These are phyloP conservation scores for Creontiades dilutus DNA, from an alignment of 2,888 invertebrate species.

Conservation along the genomic window DNA sequence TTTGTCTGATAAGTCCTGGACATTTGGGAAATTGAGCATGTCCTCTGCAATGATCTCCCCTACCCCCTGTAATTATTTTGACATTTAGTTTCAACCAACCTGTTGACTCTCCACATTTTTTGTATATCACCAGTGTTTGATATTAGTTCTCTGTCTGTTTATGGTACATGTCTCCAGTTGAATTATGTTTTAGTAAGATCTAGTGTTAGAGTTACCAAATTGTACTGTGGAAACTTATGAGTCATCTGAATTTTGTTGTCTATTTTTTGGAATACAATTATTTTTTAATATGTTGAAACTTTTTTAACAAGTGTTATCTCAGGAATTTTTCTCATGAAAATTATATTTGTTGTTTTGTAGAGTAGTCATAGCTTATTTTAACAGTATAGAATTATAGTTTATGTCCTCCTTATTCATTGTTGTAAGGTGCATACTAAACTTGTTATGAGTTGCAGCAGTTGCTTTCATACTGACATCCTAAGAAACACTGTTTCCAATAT, in stretches of 20 bases:
- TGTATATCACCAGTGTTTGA: neutral
- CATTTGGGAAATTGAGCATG: too few relatives aligned
- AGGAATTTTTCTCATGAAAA: conserved; percentile 50
- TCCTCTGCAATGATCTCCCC: neutral
- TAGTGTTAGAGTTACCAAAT: conserved; percentile 44
- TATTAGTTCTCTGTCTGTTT: neutral
- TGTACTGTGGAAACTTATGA: conserved; percentile 1
- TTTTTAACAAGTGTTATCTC: conserved; percentile 50
- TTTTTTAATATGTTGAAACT: conserved; percentile 43
- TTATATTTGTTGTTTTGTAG: conserved; percentile 38
- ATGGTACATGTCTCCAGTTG: neutral
- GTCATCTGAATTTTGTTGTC: conserved; percentile 41
- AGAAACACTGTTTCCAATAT: neutral
- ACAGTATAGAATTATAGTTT: neutral
- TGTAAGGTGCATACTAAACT: conserved; percentile 41
- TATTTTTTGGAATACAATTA: neutral
- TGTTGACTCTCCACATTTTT: neutral
- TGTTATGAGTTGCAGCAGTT: conserved; percentile 48
- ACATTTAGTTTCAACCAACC: neutral
- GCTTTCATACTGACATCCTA: neutral
- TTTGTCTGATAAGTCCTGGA: too few relatives aligned
- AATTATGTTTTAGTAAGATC: neutral
- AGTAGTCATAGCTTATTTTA: conserved; percentile 42
- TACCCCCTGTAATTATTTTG: neutral
- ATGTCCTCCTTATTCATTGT: conserved; percentile 13